These are phyloP conservation scores for Aphyosemion australe DNA, from an alignment of 2,113 vertebrate species.

Conservation along the genomic window DNA sequence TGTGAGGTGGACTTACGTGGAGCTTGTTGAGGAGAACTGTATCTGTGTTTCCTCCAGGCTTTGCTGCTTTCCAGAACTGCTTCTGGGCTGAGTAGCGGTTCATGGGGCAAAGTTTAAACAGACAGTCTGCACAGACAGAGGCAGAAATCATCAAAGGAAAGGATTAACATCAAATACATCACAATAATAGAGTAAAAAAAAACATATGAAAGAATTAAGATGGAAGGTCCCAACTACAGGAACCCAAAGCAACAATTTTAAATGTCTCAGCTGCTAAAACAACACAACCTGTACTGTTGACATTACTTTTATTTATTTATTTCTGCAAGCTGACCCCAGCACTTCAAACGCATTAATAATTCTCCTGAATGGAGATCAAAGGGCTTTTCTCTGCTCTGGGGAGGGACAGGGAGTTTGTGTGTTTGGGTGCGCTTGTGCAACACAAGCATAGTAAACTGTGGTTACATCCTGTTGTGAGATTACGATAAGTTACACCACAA, in stretches of 20 bases:
- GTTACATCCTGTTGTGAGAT: slow-evolving; percentile 13
- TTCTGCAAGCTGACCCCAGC: neutral
- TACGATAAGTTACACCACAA: neutral
- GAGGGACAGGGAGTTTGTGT: neutral
- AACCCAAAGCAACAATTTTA: slow-evolving; percentile 13
- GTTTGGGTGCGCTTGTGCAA: no score
- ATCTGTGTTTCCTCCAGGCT: slow-evolving; percentile 94
- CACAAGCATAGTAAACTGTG: slow-evolving; percentile 3
- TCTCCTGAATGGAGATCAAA: slow-evolving; percentile 48
- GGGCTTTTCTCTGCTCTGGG: slow-evolving; percentile 6
- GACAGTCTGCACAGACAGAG: slow-evolving; percentile 84
- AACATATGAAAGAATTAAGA: neutral
- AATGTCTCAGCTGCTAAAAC: neutral
- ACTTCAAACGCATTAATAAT: slow-evolving; percentile 44
- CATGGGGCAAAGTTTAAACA: slow-evolving; percentile 98
- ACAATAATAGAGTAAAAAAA: neutral
- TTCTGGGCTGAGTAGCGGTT: slow-evolving; percentile 99
- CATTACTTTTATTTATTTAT: slow-evolving; percentile 3
- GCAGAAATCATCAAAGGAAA: slow-evolving; percentile 6
- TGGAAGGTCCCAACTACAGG: slow-evolving; percentile 16
- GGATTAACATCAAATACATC: neutral
- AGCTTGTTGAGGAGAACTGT: slow-evolving; percentile 95
- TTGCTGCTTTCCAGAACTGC: slow-evolving; percentile 99
- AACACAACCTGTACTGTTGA: neutral
- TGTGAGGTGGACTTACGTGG: slow-evolving; percentile 81